phyloP scores from a whole-genome alignment of 2,113 vertebrate genomes.

The Abramis brama region DNA sequence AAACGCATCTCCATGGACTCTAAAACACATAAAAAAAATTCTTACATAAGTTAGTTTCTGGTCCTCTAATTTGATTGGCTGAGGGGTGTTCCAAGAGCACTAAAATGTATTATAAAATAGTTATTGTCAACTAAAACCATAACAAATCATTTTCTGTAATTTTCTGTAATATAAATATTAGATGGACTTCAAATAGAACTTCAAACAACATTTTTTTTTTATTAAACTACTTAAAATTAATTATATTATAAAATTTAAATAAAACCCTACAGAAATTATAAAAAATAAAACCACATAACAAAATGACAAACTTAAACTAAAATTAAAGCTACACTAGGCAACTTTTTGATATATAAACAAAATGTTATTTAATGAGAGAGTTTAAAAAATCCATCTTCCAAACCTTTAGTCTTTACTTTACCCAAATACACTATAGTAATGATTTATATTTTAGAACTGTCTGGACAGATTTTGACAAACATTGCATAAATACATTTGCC shows the following conservation, averaged over 20 bases:
- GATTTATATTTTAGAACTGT: neutral
- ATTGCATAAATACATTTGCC: neutral
- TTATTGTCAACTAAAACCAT: neutral
- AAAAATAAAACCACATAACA: neutral
- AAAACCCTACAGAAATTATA: neutral
- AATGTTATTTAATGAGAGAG: no score
- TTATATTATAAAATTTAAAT: no score
- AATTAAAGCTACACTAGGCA: no score
- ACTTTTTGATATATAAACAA: neutral
- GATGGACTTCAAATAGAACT: neutral
- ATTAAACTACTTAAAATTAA: no score
- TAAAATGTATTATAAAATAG: neutral
- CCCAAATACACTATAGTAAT: no score
- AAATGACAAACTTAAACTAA: neutral
- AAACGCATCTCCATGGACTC: slow-evolving; percentile 82
- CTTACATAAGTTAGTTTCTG: neutral
- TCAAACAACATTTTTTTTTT: no score
- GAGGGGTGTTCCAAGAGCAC: neutral
- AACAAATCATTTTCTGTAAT: no score
- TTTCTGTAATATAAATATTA: neutral
- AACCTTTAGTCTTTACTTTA: no score
- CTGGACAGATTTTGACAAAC: neutral
- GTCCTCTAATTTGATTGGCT: neutral
- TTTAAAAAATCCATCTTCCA: no score
- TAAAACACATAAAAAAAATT: slow-evolving; percentile 57